A percentile compares a stretch with the other conserved stretches of the same genome.
Conservation (phyloP, 2,797 vertebrate species). For the Scarus forsteni region DNA sequence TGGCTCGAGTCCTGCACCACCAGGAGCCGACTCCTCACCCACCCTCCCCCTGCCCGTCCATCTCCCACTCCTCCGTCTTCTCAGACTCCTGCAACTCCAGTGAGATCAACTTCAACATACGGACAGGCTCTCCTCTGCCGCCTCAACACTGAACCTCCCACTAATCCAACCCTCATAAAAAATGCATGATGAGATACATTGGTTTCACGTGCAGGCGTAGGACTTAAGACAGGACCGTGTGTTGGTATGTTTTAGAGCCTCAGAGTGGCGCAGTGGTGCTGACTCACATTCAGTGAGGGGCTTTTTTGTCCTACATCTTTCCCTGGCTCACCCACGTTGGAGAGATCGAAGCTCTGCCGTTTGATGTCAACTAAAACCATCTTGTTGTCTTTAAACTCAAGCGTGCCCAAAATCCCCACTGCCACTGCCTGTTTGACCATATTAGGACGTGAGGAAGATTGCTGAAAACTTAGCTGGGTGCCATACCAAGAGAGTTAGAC, state of each 20-base stretch:
- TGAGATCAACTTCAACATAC: slow-evolving; percentile 73
- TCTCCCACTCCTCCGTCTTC: slow-evolving; percentile 64
- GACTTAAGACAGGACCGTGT: slow-evolving; percentile 43
- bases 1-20: slow-evolving; percentile 70
- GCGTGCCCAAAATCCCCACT: slow-evolving; percentile 48
- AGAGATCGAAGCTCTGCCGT: slow-evolving; percentile 51
- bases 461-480: slow-evolving; percentile 61
- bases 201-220: slow-evolving; percentile 36
- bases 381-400: slow-evolving; percentile 62
- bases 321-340: slow-evolving; percentile 65
- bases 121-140: slow-evolving; percentile 39
- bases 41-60: slow-evolving; percentile 70
- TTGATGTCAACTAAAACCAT: slow-evolving; percentile 66
- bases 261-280: slow-evolving; percentile 55
- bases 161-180: slow-evolving; percentile 32
- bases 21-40: slow-evolving; percentile 71
- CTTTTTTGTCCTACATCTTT: slow-evolving; percentile 66
- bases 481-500: slow-evolving; percentile 42
- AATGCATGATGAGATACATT: slow-evolving; percentile 51
- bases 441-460: slow-evolving; percentile 62
- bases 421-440: slow-evolving; percentile 64
- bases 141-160: slow-evolving; percentile 41
- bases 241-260: slow-evolving; percentile 55
- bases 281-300: slow-evolving; percentile 64
- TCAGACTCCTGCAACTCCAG: slow-evolving; percentile 83